phyloP scores from a whole-genome alignment of 2,888 invertebrate genomes.

The Idaea biselata region DNA sequence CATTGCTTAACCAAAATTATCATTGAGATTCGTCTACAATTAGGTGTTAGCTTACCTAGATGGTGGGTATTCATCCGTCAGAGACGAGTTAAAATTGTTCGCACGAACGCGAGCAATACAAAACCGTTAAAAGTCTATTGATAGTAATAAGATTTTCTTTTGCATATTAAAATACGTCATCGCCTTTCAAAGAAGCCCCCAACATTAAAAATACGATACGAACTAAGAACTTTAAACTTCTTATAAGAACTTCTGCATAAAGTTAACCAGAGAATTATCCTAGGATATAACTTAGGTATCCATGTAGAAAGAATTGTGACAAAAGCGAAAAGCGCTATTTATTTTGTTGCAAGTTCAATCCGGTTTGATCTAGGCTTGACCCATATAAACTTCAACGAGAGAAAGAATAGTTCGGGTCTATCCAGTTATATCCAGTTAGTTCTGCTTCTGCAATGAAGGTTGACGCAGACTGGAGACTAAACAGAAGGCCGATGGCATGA shows the following conservation, averaged over 20 bases:
- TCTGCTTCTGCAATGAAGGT: slow-evolving; percentile 48
- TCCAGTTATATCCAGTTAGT: slow-evolving; percentile 69
- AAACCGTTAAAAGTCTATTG: no score
- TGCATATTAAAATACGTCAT: neutral
- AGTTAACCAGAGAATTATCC: neutral
- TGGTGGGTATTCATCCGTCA: no score
- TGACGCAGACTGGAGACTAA: neutral
- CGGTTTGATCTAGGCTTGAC: slow-evolving; percentile 72
- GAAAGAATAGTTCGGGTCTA: slow-evolving; percentile 62
- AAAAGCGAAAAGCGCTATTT: slow-evolving; percentile 20
- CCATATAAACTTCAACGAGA: slow-evolving; percentile 65
- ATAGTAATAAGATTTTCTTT: no score
- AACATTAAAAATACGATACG: neutral
- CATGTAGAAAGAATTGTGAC: neutral
- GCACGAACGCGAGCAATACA: no score
- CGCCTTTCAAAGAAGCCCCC: neutral
- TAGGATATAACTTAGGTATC: neutral
- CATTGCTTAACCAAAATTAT: no score
- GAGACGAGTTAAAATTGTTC: no score
- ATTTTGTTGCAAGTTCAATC: slow-evolving; percentile 49
- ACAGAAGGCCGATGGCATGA: neutral
- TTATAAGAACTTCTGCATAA: neutral
- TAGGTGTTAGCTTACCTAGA: no score
- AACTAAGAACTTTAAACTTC: neutral
- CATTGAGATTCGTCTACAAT: no score